phyloP scores from a whole-genome alignment of 2,797 vertebrate genomes.

The Pachyuromys duprasi region DNA sequence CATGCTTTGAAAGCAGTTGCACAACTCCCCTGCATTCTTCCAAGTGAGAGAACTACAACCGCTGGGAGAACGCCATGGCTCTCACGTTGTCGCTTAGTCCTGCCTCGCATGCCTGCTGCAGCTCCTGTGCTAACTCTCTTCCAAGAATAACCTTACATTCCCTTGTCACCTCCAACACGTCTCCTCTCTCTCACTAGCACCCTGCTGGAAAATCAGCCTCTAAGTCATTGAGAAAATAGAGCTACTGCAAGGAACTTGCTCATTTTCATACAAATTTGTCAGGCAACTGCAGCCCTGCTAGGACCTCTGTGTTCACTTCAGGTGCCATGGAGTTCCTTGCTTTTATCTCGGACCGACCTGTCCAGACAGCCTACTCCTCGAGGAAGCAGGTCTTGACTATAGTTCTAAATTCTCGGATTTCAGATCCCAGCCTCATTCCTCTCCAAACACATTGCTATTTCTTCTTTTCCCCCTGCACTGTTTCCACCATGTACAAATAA shows the following conservation, averaged over 20 bases:
- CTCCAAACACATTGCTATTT: constrained; percentile 5
- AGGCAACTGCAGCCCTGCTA: background rate
- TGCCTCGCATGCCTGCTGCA: background rate
- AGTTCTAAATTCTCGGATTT: background rate
- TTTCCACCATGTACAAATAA: background rate
- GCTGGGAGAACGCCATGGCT: background rate
- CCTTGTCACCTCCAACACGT: background rate
- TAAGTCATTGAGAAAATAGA: constrained; percentile 54
- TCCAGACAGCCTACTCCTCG: background rate
- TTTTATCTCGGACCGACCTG: background rate
- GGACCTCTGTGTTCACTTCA: background rate
- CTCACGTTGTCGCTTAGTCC: background rate
- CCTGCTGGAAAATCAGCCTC: constrained; percentile 17
- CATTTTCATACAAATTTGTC: background rate
- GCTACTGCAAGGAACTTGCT: background rate
- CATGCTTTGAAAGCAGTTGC: background rate
- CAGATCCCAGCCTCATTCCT: background rate
- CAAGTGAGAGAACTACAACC: background rate
- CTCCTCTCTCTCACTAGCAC: background rate
- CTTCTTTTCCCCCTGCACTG: background rate
- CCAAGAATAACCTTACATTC: constrained; percentile 13
- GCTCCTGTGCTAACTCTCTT: background rate
- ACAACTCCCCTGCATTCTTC: background rate
- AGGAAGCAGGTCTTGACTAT: background rate
- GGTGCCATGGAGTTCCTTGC: no score